These are phyloP conservation scores for Caenorhabditis zanzibari DNA, from an alignment of 2,888 invertebrate genomes.

Conservation along the genomic window DNA sequence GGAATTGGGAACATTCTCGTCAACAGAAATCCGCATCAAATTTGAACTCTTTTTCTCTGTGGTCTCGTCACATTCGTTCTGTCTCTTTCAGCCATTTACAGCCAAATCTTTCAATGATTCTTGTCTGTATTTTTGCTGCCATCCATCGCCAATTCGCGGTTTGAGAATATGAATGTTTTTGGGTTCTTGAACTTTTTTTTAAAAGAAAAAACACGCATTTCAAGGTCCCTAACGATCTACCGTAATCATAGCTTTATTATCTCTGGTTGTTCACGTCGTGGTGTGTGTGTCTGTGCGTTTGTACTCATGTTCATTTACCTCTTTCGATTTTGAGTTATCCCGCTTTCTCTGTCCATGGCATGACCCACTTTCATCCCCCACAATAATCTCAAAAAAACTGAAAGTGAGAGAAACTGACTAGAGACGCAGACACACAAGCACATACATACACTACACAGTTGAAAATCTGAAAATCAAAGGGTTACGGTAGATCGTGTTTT, in stretches of 20 bases:
- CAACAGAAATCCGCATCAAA: not conserved
- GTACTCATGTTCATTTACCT: constrained; percentile 15
- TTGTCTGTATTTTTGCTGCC: constrained; percentile 40
- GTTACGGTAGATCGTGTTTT: constrained; percentile 46
- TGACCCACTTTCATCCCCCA: not conserved
- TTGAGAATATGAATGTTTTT: constrained; percentile 29
- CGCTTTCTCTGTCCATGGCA: constrained; percentile 15
- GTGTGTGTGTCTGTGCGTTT: constrained; percentile 47
- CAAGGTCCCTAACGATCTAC: constrained; percentile 34
- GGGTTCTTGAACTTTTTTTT: not conserved
- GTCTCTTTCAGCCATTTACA: constrained; percentile 38
- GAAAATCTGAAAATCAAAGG: not conserved
- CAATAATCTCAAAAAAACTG: constrained; percentile 3
- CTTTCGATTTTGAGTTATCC: constrained; percentile 2
- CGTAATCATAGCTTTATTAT: constrained; percentile 28
- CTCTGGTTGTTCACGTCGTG: constrained; percentile 48
- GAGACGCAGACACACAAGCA: constrained; percentile 44
- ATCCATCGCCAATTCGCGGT: constrained; percentile 38
- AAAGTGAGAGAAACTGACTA: constrained; percentile 31
- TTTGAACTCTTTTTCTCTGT: constrained; percentile 33
- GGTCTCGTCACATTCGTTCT: constrained; percentile 16
- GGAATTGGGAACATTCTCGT: constrained; percentile 40
- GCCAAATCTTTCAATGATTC: constrained; percentile 22
- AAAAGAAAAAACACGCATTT: not conserved
- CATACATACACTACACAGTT: constrained; percentile 12